These are phyloP conservation scores for Drosophila lowei DNA, from an alignment of 1,140 invertebrate genomes.

Conservation along the genomic window DNA sequence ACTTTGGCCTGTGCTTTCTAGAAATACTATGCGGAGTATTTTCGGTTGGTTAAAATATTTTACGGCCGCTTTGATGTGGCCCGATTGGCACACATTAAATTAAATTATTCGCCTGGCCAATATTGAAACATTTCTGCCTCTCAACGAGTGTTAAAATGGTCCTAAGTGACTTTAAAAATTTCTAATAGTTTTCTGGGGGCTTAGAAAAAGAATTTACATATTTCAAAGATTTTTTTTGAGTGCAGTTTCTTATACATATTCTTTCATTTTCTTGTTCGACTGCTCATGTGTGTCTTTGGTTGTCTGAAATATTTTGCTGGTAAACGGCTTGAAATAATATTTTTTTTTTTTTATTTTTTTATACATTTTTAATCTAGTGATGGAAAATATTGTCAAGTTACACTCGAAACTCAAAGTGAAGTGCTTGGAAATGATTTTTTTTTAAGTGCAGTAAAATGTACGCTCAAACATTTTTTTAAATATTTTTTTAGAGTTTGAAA, in stretches of 20 bases:
- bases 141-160: slow-evolving; percentile 20
- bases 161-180: slow-evolving; percentile 6
- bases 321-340: slow-evolving; percentile 4
- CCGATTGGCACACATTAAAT: slow-evolving; percentile 34
- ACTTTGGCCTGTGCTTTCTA: slow-evolving; percentile 6
- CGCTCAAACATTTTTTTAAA: too few species aligned
- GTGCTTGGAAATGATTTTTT: slow-evolving; percentile 1
- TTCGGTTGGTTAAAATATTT: slow-evolving; percentile 36
- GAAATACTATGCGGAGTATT: slow-evolving; percentile 5
- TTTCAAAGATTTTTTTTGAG: too few species aligned
- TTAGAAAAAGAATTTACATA: too few species aligned
- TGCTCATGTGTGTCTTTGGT: slow-evolving; percentile 3
- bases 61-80: slow-evolving; percentile 58
- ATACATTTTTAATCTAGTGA: slow-evolving; percentile 12
- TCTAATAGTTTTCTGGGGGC: slow-evolving; percentile 1
- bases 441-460: neutral
- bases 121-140: slow-evolving; percentile 8
- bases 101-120: slow-evolving; percentile 27
- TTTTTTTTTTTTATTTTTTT: slow-evolving; percentile 1
- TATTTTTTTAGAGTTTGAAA: too few species aligned
- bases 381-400: neutral
- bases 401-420: neutral
- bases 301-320: slow-evolving; percentile 9
- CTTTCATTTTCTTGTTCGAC: neutral
- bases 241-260: too few species aligned